Conservation (phyloP, 2,113 vertebrate species). For the Tympanuchus pallidicinctus region DNA sequence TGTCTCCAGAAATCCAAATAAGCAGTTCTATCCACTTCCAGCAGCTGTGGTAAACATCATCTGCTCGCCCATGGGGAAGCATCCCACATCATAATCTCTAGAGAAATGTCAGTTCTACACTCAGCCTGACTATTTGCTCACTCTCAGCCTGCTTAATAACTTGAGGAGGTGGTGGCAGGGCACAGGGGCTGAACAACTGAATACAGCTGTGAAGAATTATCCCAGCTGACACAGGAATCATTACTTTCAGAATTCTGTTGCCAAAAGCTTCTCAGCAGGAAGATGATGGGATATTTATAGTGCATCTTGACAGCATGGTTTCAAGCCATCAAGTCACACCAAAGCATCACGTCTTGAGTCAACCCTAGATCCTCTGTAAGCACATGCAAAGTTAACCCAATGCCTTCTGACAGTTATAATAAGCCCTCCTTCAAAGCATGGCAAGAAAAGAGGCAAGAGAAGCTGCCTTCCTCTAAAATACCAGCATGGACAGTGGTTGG, state of each 20-base stretch:
- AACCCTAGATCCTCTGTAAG: neutral
- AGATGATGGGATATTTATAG: conserved; percentile 45
- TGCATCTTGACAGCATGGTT: conserved; percentile 27
- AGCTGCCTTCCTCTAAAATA: neutral
- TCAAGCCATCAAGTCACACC: conserved; percentile 44
- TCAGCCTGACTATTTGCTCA: neutral
- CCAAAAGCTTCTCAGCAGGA: conserved; percentile 12
- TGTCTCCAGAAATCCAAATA: neutral
- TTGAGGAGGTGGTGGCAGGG: neutral
- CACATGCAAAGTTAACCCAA: neutral
- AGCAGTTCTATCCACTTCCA: neutral
- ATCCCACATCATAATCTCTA: neutral
- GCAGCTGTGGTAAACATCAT: neutral
- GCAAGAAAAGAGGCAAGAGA: neutral
- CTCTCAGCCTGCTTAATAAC: neutral
- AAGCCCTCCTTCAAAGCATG: neutral
- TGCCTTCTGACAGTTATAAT: neutral
- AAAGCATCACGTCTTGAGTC: conserved; percentile 17
- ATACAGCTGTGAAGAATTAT: neutral
- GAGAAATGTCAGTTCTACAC: neutral
- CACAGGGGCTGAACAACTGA: neutral
- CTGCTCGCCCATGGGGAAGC: fast-evolving
- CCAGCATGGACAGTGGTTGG: neutral
- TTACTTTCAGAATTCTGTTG: neutral
- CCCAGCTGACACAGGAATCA: conserved; percentile 26